Conservation (phyloP, 2,797 vertebrate species). For the Characodon lateralis region DNA sequence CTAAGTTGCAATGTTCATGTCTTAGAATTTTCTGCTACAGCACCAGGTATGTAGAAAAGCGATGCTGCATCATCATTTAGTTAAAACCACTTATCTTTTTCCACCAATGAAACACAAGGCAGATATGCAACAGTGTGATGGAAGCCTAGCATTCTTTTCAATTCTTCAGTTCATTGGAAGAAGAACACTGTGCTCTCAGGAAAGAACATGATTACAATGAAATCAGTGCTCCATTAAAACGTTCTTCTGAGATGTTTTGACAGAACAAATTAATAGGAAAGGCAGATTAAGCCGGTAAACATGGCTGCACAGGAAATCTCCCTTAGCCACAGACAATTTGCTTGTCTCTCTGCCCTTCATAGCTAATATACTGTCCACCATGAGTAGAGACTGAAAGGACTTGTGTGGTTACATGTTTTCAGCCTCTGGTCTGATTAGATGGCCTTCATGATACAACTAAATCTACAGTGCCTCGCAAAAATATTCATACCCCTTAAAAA, state of each 20-base stretch:
- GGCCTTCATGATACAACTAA: background rate
- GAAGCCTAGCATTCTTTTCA: background rate
- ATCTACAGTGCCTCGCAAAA: background rate
- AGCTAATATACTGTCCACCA: constrained; percentile 49
- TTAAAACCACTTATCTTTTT: background rate
- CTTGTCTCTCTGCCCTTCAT: constrained; percentile 38
- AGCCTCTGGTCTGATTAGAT: constrained; percentile 31
- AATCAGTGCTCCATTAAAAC: background rate
- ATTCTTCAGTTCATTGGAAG: background rate
- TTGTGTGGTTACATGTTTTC: constrained; percentile 57
- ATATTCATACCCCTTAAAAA: background rate
- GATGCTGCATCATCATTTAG: background rate
- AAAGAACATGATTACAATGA: background rate
- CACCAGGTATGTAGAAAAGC: background rate
- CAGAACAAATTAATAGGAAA: constrained; percentile 27
- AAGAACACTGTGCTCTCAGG: background rate
- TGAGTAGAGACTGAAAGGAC: constrained; percentile 46
- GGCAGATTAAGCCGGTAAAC: constrained; percentile 24
- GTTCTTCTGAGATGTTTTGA: constrained; percentile 10
- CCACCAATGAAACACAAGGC: background rate
- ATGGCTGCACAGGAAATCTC: constrained; percentile 26
- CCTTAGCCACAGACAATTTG: constrained; percentile 47
- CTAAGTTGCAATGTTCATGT: background rate
- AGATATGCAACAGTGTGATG: background rate
- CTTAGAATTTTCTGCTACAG: background rate